Conservation (phyloP, 1,140 invertebrate genomes). For the Penaeus chinensis region DNA sequence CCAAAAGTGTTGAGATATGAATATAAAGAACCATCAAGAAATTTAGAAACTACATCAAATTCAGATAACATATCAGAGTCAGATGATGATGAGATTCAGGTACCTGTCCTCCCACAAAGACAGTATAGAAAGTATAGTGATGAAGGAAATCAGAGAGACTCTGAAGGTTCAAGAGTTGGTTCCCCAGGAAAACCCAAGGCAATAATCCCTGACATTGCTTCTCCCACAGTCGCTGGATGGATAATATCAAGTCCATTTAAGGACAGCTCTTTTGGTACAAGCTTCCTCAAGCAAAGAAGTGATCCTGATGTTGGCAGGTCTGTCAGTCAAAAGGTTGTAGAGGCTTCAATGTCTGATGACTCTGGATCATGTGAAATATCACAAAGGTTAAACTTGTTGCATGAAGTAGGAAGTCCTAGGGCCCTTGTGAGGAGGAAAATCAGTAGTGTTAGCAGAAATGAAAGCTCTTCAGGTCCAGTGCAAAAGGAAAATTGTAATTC, state of each 20-base stretch:
- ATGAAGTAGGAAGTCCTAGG: no score
- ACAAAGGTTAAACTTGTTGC: no score
- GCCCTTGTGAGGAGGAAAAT: no score
- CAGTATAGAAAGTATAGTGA: not conserved
- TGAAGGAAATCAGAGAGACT: not conserved
- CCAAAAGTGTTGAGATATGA: no score
- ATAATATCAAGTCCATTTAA: constrained; percentile 61
- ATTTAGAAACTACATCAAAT: no score
- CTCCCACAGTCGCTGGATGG: constrained; percentile 42
- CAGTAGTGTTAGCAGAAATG: no score
- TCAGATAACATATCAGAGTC: not conserved
- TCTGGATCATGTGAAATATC: no score
- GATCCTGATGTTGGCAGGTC: constrained; percentile 11
- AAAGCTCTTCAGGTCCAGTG: not conserved
- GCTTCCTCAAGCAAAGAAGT: constrained; percentile 40
- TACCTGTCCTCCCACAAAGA: not conserved
- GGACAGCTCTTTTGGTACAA: constrained; percentile 59
- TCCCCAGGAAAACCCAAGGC: not conserved
- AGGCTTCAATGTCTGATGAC: no score
- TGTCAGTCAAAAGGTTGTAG: constrained; percentile 11
- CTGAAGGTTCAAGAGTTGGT: not conserved
- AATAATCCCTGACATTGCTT: constrained; percentile 19
- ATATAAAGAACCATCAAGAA: no score
- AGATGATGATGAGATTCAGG: not conserved
- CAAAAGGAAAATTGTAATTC: not conserved